These are phyloP conservation scores for Ambastaia sidthimunki DNA, from an alignment of 2,797 vertebrate genomes.

Conservation along the genomic window DNA sequence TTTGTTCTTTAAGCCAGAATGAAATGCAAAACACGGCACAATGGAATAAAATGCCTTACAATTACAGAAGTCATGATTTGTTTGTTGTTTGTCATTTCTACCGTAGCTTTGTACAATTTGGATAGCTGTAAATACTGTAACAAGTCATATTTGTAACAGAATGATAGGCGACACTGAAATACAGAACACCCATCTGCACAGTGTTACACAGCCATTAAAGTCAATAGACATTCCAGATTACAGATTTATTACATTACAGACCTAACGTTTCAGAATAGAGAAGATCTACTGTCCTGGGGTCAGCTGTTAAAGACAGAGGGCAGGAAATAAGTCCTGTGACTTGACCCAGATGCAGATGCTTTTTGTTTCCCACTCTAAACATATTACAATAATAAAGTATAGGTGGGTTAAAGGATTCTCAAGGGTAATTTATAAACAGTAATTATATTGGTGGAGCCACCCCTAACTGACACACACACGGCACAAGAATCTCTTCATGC, in stretches of 20 bases:
- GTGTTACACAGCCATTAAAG: background rate
- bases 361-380: constrained; percentile 33
- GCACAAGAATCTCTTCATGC: constrained; percentile 16
- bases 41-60: background rate
- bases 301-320: constrained; percentile 13
- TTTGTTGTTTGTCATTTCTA: no score
- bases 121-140: no score
- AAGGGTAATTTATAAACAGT: constrained; percentile 57
- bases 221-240: constrained; percentile 10
- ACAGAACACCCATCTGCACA: constrained; percentile 8
- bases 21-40: background rate
- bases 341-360: constrained; percentile 10
- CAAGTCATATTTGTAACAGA: no score
- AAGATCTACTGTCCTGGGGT: background rate
- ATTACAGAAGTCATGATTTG: background rate
- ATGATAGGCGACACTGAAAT: constrained; percentile 1
- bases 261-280: background rate
- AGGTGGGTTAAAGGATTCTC: constrained; percentile 36
- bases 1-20: background rate
- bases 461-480: constrained; percentile 12
- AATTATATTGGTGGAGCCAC: constrained; percentile 51
- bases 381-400: constrained; percentile 48
- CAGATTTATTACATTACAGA: background rate
- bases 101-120: no score
- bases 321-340: background rate